A percentile compares a stretch with the other conserved stretches of the same genome.
Evolutionary conservation across 2,888 invertebrate species (phyloP).

Genomic region (Physocephala rufipes): DNA sequence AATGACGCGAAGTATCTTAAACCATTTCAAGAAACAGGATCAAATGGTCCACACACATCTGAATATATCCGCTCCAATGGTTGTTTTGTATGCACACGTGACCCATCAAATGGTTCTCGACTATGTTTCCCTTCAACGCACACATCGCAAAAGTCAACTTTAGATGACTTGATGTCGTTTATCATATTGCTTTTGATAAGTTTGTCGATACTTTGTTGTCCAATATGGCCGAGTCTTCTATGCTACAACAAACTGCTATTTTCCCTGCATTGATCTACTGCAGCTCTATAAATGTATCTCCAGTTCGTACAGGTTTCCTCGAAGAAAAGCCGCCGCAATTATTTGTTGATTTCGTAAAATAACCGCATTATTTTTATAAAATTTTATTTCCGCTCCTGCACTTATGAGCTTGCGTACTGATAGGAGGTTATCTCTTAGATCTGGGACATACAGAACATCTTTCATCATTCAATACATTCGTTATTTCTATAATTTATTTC

Average conservation of each 20-base stretch:
- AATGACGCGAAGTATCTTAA: conserved; percentile 33
- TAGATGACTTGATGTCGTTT: background rate
- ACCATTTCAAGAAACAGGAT: conserved; percentile 25
- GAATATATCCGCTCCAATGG: conserved; percentile 37
- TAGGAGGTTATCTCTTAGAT: no score
- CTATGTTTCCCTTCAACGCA: conserved; percentile 23
- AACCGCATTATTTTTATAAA: background rate
- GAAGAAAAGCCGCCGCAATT: background rate
- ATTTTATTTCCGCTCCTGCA: background rate
- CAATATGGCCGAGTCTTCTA: conserved; percentile 5
- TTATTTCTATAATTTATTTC: background rate
- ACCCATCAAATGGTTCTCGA: conserved; percentile 18
- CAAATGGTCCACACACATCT: conserved; percentile 37
- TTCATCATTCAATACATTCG: no score
- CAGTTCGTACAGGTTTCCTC: conserved; percentile 5
- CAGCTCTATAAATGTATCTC: background rate
- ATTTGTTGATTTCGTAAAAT: background rate
- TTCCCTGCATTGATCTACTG: background rate
- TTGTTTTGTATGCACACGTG: conserved; percentile 25
- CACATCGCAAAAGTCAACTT: conserved; percentile 1
- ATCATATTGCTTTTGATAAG: background rate
- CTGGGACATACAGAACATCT: no score
- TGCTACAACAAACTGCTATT: background rate
- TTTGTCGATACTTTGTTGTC: conserved; percentile 7
- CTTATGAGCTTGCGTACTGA: no score